Evolutionary conservation across 2,797 vertebrate species (phyloP).

Genomic region (Labroides dimidiatus): DNA sequence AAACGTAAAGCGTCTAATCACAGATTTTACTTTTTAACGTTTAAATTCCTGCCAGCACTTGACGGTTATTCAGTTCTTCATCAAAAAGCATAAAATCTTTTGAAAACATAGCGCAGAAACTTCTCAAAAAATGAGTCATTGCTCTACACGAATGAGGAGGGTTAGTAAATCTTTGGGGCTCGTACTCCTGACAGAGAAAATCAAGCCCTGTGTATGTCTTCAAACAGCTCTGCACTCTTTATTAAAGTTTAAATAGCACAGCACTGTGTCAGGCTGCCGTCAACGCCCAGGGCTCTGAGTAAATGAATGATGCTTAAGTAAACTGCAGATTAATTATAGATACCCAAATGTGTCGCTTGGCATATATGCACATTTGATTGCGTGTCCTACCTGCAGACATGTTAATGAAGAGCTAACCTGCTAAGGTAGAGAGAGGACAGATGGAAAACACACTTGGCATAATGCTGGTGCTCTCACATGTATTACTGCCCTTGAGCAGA

Average conservation of each 20-base stretch:
- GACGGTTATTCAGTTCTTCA: not conserved
- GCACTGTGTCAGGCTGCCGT: slow-evolving; percentile 45
- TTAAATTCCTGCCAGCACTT: not conserved
- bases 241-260: slow-evolving; percentile 57
- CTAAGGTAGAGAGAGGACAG: slow-evolving; percentile 50
- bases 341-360: slow-evolving; percentile 56
- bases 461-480: slow-evolving; percentile 33
- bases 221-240: slow-evolving; percentile 41
- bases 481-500: slow-evolving; percentile 58
- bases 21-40: not conserved
- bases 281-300: slow-evolving; percentile 44
- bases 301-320: slow-evolving; percentile 77
- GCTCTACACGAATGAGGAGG: not conserved
- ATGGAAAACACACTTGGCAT: slow-evolving; percentile 58
- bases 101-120: not conserved
- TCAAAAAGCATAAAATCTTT: not conserved
- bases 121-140: not conserved
- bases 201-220: slow-evolving; percentile 14
- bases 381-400: slow-evolving; percentile 55
- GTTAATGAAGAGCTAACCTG: slow-evolving; percentile 58
- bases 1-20: not conserved
- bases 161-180: not conserved
- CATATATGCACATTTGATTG: slow-evolving; percentile 46
- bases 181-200: not conserved
- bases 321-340: slow-evolving; percentile 76